Percentiles rank a stretch among this genome's conserved stretches.
Evolutionary conservation across 2,888 invertebrate genomes (phyloP).

Genomic region (Meteorus colon): DNA sequence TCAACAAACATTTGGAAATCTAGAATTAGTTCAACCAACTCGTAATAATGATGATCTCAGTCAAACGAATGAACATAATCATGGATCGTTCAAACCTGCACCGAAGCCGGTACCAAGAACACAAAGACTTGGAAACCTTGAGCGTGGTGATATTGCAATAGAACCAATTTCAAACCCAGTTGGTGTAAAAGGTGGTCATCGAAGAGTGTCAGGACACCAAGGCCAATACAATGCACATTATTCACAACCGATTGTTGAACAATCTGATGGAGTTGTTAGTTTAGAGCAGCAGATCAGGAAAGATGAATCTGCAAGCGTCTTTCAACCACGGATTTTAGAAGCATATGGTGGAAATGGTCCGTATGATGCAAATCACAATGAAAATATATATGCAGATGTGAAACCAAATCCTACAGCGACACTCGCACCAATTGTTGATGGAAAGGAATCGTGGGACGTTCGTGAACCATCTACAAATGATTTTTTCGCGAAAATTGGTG

Average conservation of each 20-base stretch:
- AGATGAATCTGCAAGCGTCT: constrained; percentile 36
- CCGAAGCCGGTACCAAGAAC: constrained; percentile 55
- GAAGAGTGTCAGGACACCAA: not conserved
- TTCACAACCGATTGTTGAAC: constrained; percentile 19
- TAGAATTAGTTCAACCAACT: constrained; percentile 44
- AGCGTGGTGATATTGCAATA: constrained; percentile 1
- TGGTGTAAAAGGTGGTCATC: constrained; percentile 36
- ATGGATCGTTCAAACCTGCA: constrained; percentile 55
- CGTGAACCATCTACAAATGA: constrained; percentile 53
- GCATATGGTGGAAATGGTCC: constrained; percentile 63
- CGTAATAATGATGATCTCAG: constrained; percentile 27
- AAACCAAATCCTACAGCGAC: constrained; percentile 61
- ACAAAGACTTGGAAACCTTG: constrained; percentile 23
- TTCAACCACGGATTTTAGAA: constrained; percentile 60
- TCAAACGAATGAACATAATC: constrained; percentile 45
- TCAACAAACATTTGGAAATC: constrained; percentile 47
- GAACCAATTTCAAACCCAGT: constrained; percentile 34
- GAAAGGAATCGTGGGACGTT: constrained; percentile 61
- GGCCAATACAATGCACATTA: not conserved
- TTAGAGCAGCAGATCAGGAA: constrained; percentile 38
- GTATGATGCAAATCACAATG: constrained; percentile 55
- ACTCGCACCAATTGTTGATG: constrained; percentile 53
- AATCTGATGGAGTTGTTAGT: constrained; percentile 28
- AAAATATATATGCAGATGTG: constrained; percentile 56
- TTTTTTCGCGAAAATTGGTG: constrained; percentile 34